phyloP scores from a whole-genome alignment of 2,888 invertebrate genomes.

The Apamea epomidion region DNA sequence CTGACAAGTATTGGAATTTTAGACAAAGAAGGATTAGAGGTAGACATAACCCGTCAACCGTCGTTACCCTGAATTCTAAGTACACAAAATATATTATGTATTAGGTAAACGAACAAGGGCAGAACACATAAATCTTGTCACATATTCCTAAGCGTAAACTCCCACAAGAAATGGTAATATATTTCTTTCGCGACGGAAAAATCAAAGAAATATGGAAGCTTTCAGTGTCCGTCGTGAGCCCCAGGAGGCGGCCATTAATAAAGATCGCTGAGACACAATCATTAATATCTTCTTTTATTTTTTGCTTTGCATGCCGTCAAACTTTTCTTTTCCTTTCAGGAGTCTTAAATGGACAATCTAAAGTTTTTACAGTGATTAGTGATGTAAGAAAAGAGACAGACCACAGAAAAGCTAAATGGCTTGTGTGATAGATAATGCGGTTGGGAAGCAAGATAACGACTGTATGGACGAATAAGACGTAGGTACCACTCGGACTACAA shows the following conservation, averaged over 20 bases:
- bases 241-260: slow-evolving; percentile 32
- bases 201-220: slow-evolving; percentile 45
- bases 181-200: slow-evolving; percentile 39
- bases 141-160: slow-evolving; percentile 40
- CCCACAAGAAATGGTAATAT: slow-evolving; percentile 40
- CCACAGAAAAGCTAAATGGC: neutral
- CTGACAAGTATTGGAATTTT: slow-evolving; percentile 27
- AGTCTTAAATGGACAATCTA: neutral
- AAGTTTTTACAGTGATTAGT: neutral
- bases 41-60: slow-evolving; percentile 30
- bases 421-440: neutral
- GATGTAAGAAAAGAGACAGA: neutral
- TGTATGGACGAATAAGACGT: neutral
- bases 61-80: slow-evolving; percentile 26
- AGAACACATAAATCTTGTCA: slow-evolving; percentile 53
- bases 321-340: neutral
- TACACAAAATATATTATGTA: slow-evolving; percentile 36
- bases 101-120: slow-evolving; percentile 32
- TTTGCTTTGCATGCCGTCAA: slow-evolving; percentile 14
- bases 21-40: slow-evolving; percentile 28
- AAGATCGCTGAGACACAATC: slow-evolving; percentile 31
- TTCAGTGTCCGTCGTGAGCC: slow-evolving; percentile 31
- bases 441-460: neutral
- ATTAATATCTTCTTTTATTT: slow-evolving; percentile 33
- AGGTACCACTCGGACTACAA: neutral